A percentile compares a stretch with the other conserved stretches of the same genome.
Conservation (phyloP, 1,140 invertebrate species). For the Tetramorium simillimum region DNA sequence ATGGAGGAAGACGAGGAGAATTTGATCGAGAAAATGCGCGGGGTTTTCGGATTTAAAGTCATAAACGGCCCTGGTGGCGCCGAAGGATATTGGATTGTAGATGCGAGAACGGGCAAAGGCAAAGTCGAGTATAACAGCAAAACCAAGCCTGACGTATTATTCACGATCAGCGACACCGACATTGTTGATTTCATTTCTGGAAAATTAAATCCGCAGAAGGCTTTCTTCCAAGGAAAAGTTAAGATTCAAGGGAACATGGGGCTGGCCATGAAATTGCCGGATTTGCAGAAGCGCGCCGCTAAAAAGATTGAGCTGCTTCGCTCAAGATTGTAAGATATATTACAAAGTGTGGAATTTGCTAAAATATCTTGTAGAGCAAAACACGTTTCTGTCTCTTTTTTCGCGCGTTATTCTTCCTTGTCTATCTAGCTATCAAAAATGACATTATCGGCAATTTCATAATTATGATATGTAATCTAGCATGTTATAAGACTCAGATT, state of each 20-base stretch:
- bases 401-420: conserved; percentile 19
- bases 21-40: conserved; percentile 94
- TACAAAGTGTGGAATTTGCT: neutral
- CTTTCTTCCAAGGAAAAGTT: conserved; percentile 98
- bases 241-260: conserved; percentile 99
- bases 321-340: conserved; percentile 89
- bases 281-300: conserved; percentile 91
- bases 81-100: conserved; percentile 95
- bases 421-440: conserved; percentile 45
- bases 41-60: conserved; percentile 95
- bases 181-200: conserved; percentile 94
- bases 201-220: conserved; percentile 97
- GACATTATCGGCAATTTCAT: neutral
- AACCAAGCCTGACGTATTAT: conserved; percentile 96
- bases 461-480: neutral
- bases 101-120: conserved; percentile 95
- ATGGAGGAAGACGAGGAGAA: conserved; percentile 93
- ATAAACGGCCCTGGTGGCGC: conserved; percentile 90
- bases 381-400: neutral
- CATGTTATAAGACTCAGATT: neutral
- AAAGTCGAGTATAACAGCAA: conserved; percentile 92
- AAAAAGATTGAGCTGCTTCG: conserved; percentile 90
- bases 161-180: conserved; percentile 94
- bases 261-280: conserved; percentile 96
- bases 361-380: neutral